Percentiles rank a stretch among this genome's conserved stretches.
phyloP scores from a whole-genome alignment of 2,888 invertebrate species.

The Monopis laevigella region DNA sequence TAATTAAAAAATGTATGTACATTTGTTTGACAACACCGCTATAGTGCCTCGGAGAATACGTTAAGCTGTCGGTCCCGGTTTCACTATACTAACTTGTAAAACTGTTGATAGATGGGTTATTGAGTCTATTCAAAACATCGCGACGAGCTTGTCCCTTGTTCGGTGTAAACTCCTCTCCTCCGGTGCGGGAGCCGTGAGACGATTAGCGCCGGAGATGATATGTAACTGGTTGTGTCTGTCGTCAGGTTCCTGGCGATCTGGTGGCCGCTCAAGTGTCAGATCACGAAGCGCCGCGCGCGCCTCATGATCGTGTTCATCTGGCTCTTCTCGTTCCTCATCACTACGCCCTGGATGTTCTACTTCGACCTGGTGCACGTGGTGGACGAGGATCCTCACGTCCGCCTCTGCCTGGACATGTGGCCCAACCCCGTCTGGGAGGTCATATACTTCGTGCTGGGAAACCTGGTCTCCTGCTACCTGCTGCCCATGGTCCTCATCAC shows the following conservation, averaged over 20 bases:
- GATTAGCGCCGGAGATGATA: no score
- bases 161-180: no score
- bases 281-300: constrained; percentile 87
- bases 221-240: no score
- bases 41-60: no score
- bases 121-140: no score
- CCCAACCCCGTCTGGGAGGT: constrained; percentile 83
- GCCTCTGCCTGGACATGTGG: constrained; percentile 86
- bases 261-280: constrained; percentile 92
- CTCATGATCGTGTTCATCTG: constrained; percentile 91
- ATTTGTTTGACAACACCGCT: no score
- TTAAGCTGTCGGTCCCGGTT: no score
- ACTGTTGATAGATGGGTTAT: no score
- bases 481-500: constrained; percentile 91
- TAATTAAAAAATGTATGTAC: no score
- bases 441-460: constrained; percentile 88
- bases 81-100: no score
- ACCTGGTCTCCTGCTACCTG: constrained; percentile 89
- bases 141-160: no score
- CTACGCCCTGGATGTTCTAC: constrained; percentile 91
- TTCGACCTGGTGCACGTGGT: constrained; percentile 83
- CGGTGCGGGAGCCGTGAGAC: no score
- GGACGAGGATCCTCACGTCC: constrained; percentile 78
- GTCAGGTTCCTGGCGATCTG: constrained; percentile 94
- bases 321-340: constrained; percentile 85